These are phyloP conservation scores for Enteromius mattozi DNA, from an alignment of 2,797 vertebrate genomes.

Conservation along the genomic window DNA sequence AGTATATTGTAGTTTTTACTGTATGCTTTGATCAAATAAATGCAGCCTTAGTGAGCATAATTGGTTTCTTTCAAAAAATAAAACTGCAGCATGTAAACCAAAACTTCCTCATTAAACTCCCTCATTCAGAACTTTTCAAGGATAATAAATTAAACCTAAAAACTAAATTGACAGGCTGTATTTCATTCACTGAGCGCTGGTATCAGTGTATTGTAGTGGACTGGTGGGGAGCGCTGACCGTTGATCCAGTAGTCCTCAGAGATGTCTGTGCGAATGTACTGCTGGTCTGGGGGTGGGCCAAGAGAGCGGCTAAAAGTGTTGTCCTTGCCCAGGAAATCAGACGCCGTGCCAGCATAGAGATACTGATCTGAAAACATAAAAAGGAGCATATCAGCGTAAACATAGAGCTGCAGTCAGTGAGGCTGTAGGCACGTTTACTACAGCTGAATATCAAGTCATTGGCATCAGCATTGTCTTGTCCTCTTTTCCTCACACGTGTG, in stretches of 20 bases:
- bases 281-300: slow-evolving; percentile 89
- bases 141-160: background rate
- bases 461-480: background rate
- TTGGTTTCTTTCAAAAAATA: background rate
- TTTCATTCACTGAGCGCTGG: background rate
- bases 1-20: background rate
- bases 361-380: slow-evolving; percentile 84
- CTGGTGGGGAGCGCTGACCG: slow-evolving; percentile 77
- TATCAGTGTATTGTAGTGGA: background rate
- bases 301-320: slow-evolving; percentile 93
- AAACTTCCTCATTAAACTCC: background rate
- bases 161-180: background rate
- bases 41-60: background rate
- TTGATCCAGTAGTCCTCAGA: slow-evolving; percentile 98
- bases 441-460: background rate
- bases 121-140: background rate
- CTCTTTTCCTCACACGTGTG: slow-evolving; percentile 1
- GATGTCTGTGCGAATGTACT: slow-evolving; percentile 96
- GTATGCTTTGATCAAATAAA: background rate
- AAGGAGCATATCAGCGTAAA: slow-evolving; percentile 32
- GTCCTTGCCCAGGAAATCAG: slow-evolving; percentile 98
- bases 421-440: background rate
- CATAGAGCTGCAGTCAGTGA: slow-evolving; percentile 5
- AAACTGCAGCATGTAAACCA: background rate
- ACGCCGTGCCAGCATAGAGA: slow-evolving; percentile 93